phyloP scores from a whole-genome alignment of 2,113 vertebrate genomes.

The Parotia lawesii region DNA sequence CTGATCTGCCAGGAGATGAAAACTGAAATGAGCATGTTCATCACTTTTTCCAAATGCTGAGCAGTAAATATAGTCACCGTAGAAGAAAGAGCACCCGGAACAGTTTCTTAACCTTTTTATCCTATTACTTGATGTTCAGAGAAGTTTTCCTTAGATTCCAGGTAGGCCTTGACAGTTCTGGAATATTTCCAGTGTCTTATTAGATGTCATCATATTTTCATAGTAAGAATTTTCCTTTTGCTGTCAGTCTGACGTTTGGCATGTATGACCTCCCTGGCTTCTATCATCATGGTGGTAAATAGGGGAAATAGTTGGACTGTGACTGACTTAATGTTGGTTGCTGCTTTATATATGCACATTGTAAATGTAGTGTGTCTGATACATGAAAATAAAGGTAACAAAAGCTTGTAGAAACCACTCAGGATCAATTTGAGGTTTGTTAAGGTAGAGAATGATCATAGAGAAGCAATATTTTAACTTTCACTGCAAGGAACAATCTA shows the following conservation, averaged over 20 bases:
- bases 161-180: background rate
- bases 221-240: background rate
- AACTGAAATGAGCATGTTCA: background rate
- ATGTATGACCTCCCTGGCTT: background rate
- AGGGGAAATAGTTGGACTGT: background rate
- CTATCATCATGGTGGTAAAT: background rate
- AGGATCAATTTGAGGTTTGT: background rate
- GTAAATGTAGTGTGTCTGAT: background rate
- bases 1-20: background rate
- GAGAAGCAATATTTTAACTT: background rate
- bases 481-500: background rate
- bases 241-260: background rate
- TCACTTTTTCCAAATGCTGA: background rate
- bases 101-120: background rate
- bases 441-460: background rate
- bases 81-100: background rate
- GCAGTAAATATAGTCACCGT: background rate
- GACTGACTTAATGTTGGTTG: background rate
- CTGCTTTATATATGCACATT: rapidly evolving
- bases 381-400: background rate
- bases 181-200: background rate
- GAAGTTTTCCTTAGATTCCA: background rate
- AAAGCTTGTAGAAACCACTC: background rate
- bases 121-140: background rate
- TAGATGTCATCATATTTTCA: background rate